Percentiles rank a stretch among this genome's conserved stretches.
These are phyloP conservation scores for Caerostris extrusa DNA, from an alignment of 1,140 invertebrate species.

Conservation along the genomic window DNA sequence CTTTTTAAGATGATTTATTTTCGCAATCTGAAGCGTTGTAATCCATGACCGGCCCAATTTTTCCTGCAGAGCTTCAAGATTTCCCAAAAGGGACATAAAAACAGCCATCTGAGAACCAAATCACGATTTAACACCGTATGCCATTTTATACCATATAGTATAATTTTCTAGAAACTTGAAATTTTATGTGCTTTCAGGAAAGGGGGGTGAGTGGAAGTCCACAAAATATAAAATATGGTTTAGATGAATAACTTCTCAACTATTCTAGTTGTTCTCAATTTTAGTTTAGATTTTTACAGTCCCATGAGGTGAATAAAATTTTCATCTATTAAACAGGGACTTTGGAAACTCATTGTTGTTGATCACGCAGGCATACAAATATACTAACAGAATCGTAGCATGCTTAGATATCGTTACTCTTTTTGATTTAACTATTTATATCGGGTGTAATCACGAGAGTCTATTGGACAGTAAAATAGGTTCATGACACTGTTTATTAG, in stretches of 20 bases:
- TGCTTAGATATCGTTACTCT: background rate
- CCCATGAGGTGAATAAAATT: constrained; percentile 11
- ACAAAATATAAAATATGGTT: background rate
- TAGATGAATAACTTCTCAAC: background rate
- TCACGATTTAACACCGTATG: constrained; percentile 47
- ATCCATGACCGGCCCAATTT: constrained; percentile 26
- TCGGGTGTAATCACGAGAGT: no score
- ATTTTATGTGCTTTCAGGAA: background rate
- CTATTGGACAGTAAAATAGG: no score
- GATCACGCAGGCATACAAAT: background rate
- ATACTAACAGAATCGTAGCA: background rate
- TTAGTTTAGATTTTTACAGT: constrained; percentile 27
- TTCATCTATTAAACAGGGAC: background rate
- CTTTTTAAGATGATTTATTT: constrained; percentile 52
- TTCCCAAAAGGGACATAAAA: constrained; percentile 54
- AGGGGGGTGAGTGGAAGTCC: background rate
- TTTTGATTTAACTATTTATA: background rate
- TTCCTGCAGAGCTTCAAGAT: background rate
- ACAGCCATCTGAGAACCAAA: background rate
- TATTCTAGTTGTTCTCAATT: background rate
- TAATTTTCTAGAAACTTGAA: constrained; percentile 5
- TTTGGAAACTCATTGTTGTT: background rate
- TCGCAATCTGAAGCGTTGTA: background rate
- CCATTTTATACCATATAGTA: background rate
- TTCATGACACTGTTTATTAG: no score